phyloP scores from a whole-genome alignment of 2,113 vertebrate species.

The Catharus bicknelli region DNA sequence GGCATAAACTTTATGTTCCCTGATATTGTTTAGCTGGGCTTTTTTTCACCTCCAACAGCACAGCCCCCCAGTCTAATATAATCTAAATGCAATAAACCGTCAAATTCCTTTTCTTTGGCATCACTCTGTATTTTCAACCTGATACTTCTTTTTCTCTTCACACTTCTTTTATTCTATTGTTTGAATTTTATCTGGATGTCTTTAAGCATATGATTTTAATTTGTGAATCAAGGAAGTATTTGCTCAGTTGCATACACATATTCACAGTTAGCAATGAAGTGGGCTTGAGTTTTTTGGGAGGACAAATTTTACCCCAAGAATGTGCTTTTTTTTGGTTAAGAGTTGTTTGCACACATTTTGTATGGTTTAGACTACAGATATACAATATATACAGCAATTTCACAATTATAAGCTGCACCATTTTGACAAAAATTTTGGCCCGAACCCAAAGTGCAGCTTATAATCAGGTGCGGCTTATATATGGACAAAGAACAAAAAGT shows the following conservation, averaged over 20 bases:
- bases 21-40: background rate
- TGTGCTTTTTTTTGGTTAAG: background rate
- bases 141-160: background rate
- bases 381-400: too few species aligned
- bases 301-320: background rate
- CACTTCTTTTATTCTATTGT: background rate
- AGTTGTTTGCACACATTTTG: background rate
- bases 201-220: background rate
- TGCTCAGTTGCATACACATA: background rate
- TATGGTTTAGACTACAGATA: too few species aligned
- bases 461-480: too few species aligned
- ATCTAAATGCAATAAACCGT: background rate
- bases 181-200: background rate
- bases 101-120: background rate
- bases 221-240: background rate
- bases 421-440: too few species aligned
- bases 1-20: background rate
- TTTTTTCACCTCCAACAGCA: background rate
- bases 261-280: background rate
- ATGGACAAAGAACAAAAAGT: too few species aligned
- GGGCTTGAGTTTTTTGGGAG: fast-evolving
- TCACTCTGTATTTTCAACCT: background rate
- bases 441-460: too few species aligned
- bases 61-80: background rate
- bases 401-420: too few species aligned